phyloP scores from a whole-genome alignment of 2,797 vertebrate genomes.

The Neosilurus hyrtlii region DNA sequence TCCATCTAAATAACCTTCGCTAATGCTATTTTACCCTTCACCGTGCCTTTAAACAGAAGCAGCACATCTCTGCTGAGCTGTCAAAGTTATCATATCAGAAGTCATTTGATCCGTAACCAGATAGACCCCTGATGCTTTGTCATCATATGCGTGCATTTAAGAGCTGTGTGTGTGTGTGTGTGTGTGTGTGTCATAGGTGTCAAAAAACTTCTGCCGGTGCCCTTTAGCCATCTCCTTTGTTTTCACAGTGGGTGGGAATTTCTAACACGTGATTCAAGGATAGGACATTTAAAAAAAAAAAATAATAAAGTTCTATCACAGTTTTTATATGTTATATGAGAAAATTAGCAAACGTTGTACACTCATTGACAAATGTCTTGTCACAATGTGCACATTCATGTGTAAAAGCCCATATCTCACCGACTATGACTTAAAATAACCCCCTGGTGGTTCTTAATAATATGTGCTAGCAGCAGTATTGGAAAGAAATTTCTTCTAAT shows the following conservation, averaged over 20 bases:
- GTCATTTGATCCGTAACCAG: slow-evolving; percentile 67
- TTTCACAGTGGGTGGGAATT: background rate
- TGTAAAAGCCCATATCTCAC: too few relatives aligned
- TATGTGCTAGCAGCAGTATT: too few relatives aligned
- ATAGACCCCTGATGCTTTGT: slow-evolving; percentile 66
- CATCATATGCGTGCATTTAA: slow-evolving; percentile 67
- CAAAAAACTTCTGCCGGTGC: background rate
- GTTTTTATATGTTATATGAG: background rate
- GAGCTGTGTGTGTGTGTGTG: slow-evolving; percentile 10
- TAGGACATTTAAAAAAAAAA: too few relatives aligned
- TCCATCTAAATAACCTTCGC: slow-evolving; percentile 6
- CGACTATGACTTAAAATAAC: too few relatives aligned
- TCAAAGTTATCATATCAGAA: slow-evolving; percentile 76
- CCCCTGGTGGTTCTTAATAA: too few relatives aligned
- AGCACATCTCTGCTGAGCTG: slow-evolving; percentile 67
- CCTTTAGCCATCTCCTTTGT: slow-evolving; percentile 12
- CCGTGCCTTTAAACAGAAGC: slow-evolving; percentile 61
- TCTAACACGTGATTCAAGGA: background rate
- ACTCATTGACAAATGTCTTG: too few relatives aligned
- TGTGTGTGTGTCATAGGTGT: background rate
- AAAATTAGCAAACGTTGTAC: background rate
- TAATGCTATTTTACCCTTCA: slow-evolving; percentile 51
- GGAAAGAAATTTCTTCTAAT: too few relatives aligned
- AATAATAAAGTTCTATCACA: background rate
- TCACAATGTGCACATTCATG: too few relatives aligned